Evolutionary conservation across 2,113 vertebrate species (phyloP), one percentile per base, ranked within the genome.

Genomic region (Chaetorhynchus papuensis): DNA sequence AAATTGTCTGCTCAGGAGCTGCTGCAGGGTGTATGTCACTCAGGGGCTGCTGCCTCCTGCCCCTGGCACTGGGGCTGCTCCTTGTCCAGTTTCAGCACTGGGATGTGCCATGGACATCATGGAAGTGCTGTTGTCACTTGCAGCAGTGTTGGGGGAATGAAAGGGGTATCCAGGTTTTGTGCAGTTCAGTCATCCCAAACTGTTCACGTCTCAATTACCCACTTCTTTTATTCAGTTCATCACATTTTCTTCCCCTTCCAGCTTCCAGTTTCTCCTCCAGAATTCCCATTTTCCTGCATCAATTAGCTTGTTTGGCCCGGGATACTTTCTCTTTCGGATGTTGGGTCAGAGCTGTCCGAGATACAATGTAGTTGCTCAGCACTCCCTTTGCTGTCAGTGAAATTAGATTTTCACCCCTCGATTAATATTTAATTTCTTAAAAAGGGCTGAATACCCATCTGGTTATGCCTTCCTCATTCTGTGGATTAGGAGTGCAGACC

Each of bases 1-100:
- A 89, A 86, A 78, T 78, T 56, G 53, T 85, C 70, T 83, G 53
- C 60, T 93, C 39, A 47, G 87, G 77, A 85, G 56, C 59, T 77
- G 72, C 69, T 85, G 64, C 4, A 2, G 61, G 49, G 56, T 61
- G 3, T 39, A 0, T 53, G 63, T 66, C 14, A 6, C 57, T 54
- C 2, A 2, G 35, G 54, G 53, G 24, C 72, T 87, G 49, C 53
- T 70, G 57, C 31, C 70, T 87, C 6, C 0, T 85, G 11, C 42
- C 14, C 22, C 28, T 3, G 3, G 19, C 39, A 49, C 78, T 0
- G 0, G 49, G 71, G 57, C 42, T 88, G 17, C 54, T 84, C 47
- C 35, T 72, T 17, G 45, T 37, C 41, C 61, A 4, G 4, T 45
- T 64, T 33, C 59, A 59, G 70, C 31, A 10, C 31, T 1, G 9